Base-by-base conservation (phyloP, 2,797 vertebrate genomes). In the Pseudomugil gertrudae region DNA sequence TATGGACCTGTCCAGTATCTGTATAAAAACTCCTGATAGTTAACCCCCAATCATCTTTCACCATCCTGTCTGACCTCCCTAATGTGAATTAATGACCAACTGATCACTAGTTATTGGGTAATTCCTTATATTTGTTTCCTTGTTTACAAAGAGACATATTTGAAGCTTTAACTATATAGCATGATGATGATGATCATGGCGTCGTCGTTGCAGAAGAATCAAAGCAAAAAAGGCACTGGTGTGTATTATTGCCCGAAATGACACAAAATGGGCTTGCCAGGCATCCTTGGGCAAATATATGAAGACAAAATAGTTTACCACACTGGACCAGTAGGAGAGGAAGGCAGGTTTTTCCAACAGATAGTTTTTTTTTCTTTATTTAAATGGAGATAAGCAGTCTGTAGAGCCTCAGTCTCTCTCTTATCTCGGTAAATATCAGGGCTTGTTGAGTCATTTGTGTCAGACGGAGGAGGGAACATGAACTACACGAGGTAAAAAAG, bases 331-430 rank as follows among this genome's bases (percentile, higher is more conserved):
- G 17, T 47, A 10, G 26, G 17, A 58, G 2, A 19, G 50, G 8
- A 11, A 27, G 57, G n/a, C 32, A 21, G 36, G 19, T 13, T 67
- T 62, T 69, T 4, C 50, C 52, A 57, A 52, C 36, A 50, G 57
- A n/a, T 66, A 5, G 5, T 0, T 4, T 15, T 57, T 63, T 30
- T 15, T 71, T 57, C 67, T 63, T 2, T 4, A 50, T 64, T 56
- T 23, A 57, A 73, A 73, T 58, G 27, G 32, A 36, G 61, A 72
- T 74, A 19, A 76, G 1, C 23, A 38, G 33, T 52, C 51, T 9
- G 55, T 45, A 54, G 65, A 14, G 56, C 63, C 13, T 69, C 26
- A 21, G 33, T 63, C 53, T 32, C 26, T 21, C 35, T 54, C 30
- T 29, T 55, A 23, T 78, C 53, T 57, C 19, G 19, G 19, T 13